Conservation (phyloP, 2,888 invertebrate species). For the Oligia fasciuncula region DNA sequence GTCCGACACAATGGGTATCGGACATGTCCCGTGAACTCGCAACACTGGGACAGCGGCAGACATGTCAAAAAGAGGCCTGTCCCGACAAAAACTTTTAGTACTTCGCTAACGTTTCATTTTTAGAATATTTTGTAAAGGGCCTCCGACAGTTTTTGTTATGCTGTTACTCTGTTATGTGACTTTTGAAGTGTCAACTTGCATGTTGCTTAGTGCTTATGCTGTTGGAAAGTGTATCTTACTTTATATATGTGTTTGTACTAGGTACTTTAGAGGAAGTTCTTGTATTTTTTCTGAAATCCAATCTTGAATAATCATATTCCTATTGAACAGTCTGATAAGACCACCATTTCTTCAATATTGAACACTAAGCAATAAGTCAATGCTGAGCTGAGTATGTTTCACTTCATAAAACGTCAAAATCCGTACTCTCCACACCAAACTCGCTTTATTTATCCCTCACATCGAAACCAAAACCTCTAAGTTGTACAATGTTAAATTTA, state of each 20-base stretch:
- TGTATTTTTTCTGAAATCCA: background rate
- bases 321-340: background rate
- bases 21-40: constrained; percentile 59
- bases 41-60: constrained; percentile 53
- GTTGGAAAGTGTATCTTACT: background rate
- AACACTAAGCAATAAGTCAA: background rate
- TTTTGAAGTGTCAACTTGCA: constrained; percentile 17
- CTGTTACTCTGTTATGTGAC: constrained; percentile 14
- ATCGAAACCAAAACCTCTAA: constrained; percentile 55
- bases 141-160: constrained; percentile 28
- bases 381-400: background rate
- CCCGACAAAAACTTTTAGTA: constrained; percentile 62
- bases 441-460: constrained; percentile 29
- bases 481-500: constrained; percentile 66
- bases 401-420: constrained; percentile 18
- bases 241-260: background rate
- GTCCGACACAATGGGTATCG: constrained; percentile 63
- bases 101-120: constrained; percentile 49
- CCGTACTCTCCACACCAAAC: constrained; percentile 7
- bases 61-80: constrained; percentile 66
- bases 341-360: background rate
- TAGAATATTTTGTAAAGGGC: constrained; percentile 47
- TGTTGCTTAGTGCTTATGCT: background rate
- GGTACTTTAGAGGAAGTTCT: background rate
- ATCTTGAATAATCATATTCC: background rate